These are phyloP conservation scores for Sylvilagus floridanus DNA, from an alignment of 2,797 vertebrate species.

Conservation along the genomic window DNA sequence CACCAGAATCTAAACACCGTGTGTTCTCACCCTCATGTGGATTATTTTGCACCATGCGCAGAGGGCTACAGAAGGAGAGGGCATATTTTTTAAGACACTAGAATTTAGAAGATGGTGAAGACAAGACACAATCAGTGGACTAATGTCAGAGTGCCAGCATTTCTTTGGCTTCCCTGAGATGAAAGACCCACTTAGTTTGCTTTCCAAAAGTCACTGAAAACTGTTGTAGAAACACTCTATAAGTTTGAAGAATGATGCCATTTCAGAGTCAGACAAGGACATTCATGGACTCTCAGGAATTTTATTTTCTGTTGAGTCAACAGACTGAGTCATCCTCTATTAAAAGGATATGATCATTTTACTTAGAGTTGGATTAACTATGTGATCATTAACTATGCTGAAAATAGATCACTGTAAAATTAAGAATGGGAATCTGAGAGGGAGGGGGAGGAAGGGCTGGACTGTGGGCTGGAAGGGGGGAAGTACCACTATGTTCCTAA, in stretches of 20 bases:
- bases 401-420: too few species aligned
- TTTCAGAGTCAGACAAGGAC: neutral
- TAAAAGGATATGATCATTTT: too few species aligned
- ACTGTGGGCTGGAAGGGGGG: too few species aligned
- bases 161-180: neutral
- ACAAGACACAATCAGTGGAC: neutral
- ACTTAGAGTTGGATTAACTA: neutral
- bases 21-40: neutral
- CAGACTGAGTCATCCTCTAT: neutral
- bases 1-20: conserved; percentile 16
- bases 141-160: neutral
- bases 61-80: neutral
- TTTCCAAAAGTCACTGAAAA: conserved; percentile 28
- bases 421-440: too few species aligned
- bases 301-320: neutral
- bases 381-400: too few species aligned
- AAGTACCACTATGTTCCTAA: too few species aligned
- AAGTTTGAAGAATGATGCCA: neutral
- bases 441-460: too few species aligned
- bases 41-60: conserved; percentile 27
- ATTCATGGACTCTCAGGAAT: neutral
- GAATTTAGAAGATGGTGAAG: neutral
- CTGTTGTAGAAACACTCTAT: neutral
- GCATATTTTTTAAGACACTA: neutral
- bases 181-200: neutral